A percentile compares a stretch with the other conserved stretches of the same genome.
Conservation (phyloP, 2,888 invertebrate species). For the Byasa hedistus region DNA sequence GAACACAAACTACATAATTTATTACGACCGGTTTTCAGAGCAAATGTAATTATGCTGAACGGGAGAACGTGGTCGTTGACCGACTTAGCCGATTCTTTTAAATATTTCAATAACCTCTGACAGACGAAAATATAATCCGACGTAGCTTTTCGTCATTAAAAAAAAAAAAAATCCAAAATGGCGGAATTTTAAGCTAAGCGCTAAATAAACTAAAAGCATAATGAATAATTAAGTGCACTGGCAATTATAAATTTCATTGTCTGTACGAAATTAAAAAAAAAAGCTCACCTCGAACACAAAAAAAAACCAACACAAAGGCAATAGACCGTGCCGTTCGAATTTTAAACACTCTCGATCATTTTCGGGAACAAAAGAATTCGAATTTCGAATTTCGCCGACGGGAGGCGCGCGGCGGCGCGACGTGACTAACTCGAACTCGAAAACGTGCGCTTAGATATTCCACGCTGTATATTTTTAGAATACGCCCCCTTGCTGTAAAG, state of each 20-base stretch:
- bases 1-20: conserved; percentile 19
- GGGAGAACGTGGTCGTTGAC: conserved; percentile 25
- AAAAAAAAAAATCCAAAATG: conserved; percentile 7
- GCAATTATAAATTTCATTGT: conserved; percentile 11
- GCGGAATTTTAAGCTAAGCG: background rate
- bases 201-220: conserved; percentile 1
- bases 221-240: background rate
- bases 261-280: conserved; percentile 9
- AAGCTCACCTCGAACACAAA: conserved; percentile 25
- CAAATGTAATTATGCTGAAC: conserved; percentile 26
- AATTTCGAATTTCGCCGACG: conserved; percentile 38
- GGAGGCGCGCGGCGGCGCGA: conserved; percentile 47
- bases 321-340: conserved; percentile 18
- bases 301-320: conserved; percentile 28
- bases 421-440: conserved; percentile 59
- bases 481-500: conserved; percentile 69
- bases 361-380: conserved; percentile 42
- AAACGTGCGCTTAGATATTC: conserved; percentile 52
- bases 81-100: conserved; percentile 27
- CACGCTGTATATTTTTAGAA: conserved; percentile 70
- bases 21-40: conserved; percentile 14
- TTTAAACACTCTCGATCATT: conserved; percentile 37
- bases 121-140: conserved; percentile 8
- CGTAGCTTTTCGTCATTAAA: conserved; percentile 7
- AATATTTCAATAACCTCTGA: conserved; percentile 26